Base-by-base conservation (phyloP, 2,113 vertebrate genomes). In the Tauraco erythrolophus region DNA sequence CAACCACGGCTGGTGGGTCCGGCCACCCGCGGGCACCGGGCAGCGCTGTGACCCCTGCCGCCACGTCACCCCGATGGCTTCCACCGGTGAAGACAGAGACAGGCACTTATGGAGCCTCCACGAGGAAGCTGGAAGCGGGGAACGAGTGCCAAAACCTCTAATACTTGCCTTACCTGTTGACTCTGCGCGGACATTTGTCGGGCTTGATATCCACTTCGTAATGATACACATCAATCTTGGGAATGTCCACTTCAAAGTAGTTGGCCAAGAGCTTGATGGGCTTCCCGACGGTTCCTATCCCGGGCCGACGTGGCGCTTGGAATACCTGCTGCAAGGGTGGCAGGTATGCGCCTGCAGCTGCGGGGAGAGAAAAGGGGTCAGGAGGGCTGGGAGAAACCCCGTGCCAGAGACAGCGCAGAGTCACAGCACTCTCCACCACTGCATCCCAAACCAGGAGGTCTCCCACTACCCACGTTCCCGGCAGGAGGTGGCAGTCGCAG, bases 131-230 rank as follows among this genome's bases (percentile, higher is more conserved):
- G 81, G 84, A 75, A 84, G 78, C 45, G 1, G 54, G 23, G 25
- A 86, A 64, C 2, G 11, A 83, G 77, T 50, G 81, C 89, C 94
- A 81, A 94, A 93, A 57, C 95, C 94, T 92, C 90, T 50, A 91
- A 92, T 95, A 92, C 77, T 96, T 96, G 92, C 97, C 98, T 98
- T 99, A 99, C 99, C 99, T 99, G 99, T 99, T 99, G 98, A 99
- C 99, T 98, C 99, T 99, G 56, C 99, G 99, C 19, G 99, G 99
- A 96, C 99, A 99, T 98, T 99, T 99, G 97, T 99, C 99, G 0
- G 99, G 99, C 97, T 99, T 99, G 97, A 99, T 99, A 98, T 99
- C 99, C 98, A 99, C 99, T 98, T 99, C 99, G 88, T 99, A 99
- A 96, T 99, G 99, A 96, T 98, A 99, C 82, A 99, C 99, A 75